Percentiles rank a stretch among this genome's conserved stretches.
Evolutionary conservation across 2,797 vertebrate species (phyloP).

Genomic region (Ptychadena robeensis): DNA sequence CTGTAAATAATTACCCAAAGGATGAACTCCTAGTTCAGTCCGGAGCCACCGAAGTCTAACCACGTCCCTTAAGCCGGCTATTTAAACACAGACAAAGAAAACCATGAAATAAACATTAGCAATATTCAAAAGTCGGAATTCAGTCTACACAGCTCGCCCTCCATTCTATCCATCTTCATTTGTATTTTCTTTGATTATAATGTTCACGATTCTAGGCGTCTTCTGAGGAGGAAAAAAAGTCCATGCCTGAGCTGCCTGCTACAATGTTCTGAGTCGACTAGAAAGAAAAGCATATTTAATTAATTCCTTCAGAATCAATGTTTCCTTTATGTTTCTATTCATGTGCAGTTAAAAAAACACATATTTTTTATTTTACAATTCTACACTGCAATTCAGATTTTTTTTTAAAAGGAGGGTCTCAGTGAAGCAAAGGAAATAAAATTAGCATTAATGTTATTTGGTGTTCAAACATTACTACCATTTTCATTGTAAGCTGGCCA

Average conservation of each 20-base stretch:
- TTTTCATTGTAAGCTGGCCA: too few relatives aligned
- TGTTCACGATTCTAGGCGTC: not conserved
- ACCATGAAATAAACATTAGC: conserved; percentile 9
- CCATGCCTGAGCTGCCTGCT: conserved; percentile 9
- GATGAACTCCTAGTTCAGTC: not conserved
- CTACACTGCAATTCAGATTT: not conserved
- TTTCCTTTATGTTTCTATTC: conserved; percentile 28
- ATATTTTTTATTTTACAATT: conserved; percentile 2
- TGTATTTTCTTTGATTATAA: conserved; percentile 14
- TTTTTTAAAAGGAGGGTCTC: not conserved
- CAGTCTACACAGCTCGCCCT: not conserved
- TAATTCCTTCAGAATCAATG: conserved; percentile 17
- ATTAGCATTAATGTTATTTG: not conserved
- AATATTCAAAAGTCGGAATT: conserved; percentile 2
- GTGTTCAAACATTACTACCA: not conserved
- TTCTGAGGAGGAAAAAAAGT: conserved; percentile 1
- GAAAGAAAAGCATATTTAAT: conserved; percentile 38
- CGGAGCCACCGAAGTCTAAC: conserved; percentile 1
- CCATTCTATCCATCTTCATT: conserved; percentile 19
- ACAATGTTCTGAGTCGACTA: conserved; percentile 12
- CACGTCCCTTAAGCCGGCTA: not conserved
- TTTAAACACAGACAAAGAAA: conserved; percentile 4
- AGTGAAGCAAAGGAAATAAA: not conserved
- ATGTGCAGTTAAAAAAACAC: not conserved
- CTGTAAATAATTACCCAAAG: not conserved